These are phyloP conservation scores for Lepidurus couesii DNA, from an alignment of 1,140 invertebrate genomes.

Conservation along the genomic window DNA sequence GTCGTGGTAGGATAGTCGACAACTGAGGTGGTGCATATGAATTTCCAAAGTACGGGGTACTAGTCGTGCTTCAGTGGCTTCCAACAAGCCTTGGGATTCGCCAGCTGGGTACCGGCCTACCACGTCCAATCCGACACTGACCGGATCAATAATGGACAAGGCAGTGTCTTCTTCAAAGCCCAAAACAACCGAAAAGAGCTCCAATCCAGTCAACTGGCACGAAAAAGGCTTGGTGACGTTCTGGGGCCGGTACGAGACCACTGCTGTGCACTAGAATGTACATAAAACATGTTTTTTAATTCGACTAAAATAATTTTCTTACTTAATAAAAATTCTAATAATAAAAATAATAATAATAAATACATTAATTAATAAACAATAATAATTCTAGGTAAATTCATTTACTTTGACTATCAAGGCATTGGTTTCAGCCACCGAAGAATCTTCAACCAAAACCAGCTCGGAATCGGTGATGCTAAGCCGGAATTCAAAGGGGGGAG, in stretches of 20 bases:
- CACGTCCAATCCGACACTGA: conserved; percentile 69
- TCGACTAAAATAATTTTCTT: conserved; percentile 25
- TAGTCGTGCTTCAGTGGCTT: conserved; percentile 41
- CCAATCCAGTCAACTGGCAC: conserved; percentile 81
- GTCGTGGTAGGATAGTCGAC: conserved; percentile 89
- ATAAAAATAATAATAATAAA: conserved; percentile 30
- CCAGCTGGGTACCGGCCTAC: conserved; percentile 40
- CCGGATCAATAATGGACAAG: conserved; percentile 91
- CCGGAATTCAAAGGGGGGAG: conserved; percentile 70
- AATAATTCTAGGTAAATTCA: too few species aligned
- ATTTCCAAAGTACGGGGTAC: conserved; percentile 39
- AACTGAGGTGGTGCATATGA: conserved; percentile 65
- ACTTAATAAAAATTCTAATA: conserved; percentile 24
- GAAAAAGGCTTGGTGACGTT: conserved; percentile 68
- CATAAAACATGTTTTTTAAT: conserved; percentile 38
- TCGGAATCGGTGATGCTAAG: conserved; percentile 93
- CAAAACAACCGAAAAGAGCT: conserved; percentile 88
- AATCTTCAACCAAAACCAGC: conserved; percentile 87
- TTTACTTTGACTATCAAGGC: conserved; percentile 83
- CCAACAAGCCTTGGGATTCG: conserved; percentile 45
- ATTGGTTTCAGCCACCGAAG: conserved; percentile 78
- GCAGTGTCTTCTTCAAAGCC: conserved; percentile 89
- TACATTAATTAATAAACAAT: background rate
- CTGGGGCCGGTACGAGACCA: conserved; percentile 70
- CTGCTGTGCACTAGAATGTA: conserved; percentile 65